Evolutionary conservation across 2,113 vertebrate species (phyloP), one percentile per base, ranked within the genome.

Genomic region (Corynorhinus townsendii): DNA sequence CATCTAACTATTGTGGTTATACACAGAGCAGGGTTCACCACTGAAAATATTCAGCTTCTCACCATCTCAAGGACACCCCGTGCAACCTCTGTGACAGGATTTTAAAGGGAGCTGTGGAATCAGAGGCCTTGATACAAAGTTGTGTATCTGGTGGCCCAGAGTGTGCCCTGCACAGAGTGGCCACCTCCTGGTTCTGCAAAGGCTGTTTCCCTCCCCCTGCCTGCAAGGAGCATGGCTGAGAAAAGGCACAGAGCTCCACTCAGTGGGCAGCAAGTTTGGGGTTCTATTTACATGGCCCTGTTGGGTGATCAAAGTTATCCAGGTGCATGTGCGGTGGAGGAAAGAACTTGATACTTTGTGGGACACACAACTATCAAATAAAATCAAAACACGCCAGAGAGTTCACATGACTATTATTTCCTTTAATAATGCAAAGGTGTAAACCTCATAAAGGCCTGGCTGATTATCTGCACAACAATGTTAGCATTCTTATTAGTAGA

Each of bases 401-500:
- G 84, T 86, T 89, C 96, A 86, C 96, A 88, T 47, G 73, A 20
- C 59, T 69, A 40, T 96, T 93, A 97, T 92, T 87, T 93, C 90
- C 92, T 97, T 97, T 97, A 97, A 76, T 95, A 96, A 95, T 76
- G 90, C 95, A 95, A 89, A 97, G 84, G 85, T 97, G 95, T 90
- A 64, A 97, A 97, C 96, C 76, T 91, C 96, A 93, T 93, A 93
- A 96, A 97, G 96, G 93, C 89, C 96, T 93, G 28, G 47, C 92
- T 77, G 52, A 93, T 89, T 81, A 94, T 83, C 96, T 96, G 54
- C 45, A 64, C 84, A 92, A 84, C 85, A 96, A 73, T 40, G 49
- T 94, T 80, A 97, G 92, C 96, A 76, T 95, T 96, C 96, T 87
- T 89, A 85, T 96, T 96, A 97, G 95, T 97, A 97, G 90, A 93